Percentiles rank a stretch among this genome's conserved stretches.
Evolutionary conservation across 2,797 vertebrate species (phyloP).

Genomic region (Pseudocheirus occidentalis): DNA sequence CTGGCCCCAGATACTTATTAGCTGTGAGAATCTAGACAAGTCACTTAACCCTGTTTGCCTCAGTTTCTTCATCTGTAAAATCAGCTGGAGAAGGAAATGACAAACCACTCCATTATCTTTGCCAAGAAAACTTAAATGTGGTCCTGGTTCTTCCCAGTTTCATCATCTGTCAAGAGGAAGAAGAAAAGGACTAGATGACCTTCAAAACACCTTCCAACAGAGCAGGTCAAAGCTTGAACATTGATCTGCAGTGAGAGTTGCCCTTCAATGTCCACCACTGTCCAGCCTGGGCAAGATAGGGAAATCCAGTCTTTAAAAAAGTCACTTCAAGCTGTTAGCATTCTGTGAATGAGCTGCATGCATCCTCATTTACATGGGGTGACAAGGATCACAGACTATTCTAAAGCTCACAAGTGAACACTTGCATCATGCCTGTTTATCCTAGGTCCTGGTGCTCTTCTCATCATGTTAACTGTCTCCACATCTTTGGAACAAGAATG

Average conservation of each 20-base stretch:
- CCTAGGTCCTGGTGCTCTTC: slow-evolving; percentile 1
- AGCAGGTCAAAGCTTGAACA: not conserved
- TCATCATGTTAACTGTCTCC: not conserved
- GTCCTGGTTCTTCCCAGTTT: not conserved
- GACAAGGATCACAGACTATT: not conserved
- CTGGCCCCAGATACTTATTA: not conserved
- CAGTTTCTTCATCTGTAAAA: not conserved
- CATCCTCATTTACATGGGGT: not conserved
- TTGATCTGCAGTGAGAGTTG: not conserved
- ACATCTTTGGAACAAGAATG: not conserved
- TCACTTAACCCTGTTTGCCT: not conserved
- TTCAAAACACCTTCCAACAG: not conserved
- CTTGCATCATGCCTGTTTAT: not conserved
- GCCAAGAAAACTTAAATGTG: not conserved
- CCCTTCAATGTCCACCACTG: not conserved
- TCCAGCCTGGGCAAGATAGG: not conserved
- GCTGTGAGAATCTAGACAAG: not conserved
- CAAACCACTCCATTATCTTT: not conserved
- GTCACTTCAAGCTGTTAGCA: not conserved
- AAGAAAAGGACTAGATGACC: not conserved
- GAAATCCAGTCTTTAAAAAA: not conserved
- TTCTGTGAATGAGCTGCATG: not conserved
- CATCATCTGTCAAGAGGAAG: not conserved
- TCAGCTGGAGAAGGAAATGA: not conserved
- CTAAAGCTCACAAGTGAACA: not conserved